Percentiles rank a stretch among this genome's conserved stretches.
Evolutionary conservation across 1,140 invertebrate species (phyloP).

Genomic region (Ceratina japonica): DNA sequence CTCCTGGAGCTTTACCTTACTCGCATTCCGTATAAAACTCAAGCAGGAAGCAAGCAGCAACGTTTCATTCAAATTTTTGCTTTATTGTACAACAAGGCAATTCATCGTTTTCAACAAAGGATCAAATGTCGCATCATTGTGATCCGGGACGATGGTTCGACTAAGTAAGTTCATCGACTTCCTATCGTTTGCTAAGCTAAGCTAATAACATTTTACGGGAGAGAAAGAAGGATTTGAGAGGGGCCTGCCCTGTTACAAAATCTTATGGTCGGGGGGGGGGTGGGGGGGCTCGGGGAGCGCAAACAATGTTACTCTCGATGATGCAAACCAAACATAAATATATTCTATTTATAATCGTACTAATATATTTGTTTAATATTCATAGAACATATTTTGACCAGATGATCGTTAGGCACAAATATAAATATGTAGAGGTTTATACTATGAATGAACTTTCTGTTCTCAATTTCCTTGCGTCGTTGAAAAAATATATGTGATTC

Average conservation of each 20-base stretch:
- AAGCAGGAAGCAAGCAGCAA: slow-evolving; percentile 73
- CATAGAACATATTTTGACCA: slow-evolving; percentile 64
- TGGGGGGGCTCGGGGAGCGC: slow-evolving; percentile 47
- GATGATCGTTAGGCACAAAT: slow-evolving; percentile 67
- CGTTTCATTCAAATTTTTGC: slow-evolving; percentile 73
- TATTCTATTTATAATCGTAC: slow-evolving; percentile 63
- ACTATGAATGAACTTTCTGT: slow-evolving; percentile 57
- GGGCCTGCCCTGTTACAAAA: slow-evolving; percentile 76
- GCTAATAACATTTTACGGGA: slow-evolving; percentile 74
- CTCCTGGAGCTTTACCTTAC: slow-evolving; percentile 47
- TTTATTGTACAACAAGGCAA: slow-evolving; percentile 78
- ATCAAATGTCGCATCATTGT: slow-evolving; percentile 75
- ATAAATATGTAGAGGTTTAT: slow-evolving; percentile 49
- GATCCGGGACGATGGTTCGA: slow-evolving; percentile 70
- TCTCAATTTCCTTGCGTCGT: neutral
- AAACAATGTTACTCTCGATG: slow-evolving; percentile 70
- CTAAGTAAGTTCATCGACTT: slow-evolving; percentile 71
- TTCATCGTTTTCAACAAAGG: slow-evolving; percentile 76
- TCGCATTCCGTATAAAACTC: slow-evolving; percentile 61
- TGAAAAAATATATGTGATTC: neutral
- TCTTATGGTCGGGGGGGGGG: slow-evolving; percentile 47
- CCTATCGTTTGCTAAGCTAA: slow-evolving; percentile 73
- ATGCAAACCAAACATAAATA: slow-evolving; percentile 72
- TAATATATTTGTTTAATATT: slow-evolving; percentile 59
- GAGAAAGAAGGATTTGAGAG: slow-evolving; percentile 69